Conservation (phyloP, 1,140 invertebrate genomes). For the Apis cerana region DNA sequence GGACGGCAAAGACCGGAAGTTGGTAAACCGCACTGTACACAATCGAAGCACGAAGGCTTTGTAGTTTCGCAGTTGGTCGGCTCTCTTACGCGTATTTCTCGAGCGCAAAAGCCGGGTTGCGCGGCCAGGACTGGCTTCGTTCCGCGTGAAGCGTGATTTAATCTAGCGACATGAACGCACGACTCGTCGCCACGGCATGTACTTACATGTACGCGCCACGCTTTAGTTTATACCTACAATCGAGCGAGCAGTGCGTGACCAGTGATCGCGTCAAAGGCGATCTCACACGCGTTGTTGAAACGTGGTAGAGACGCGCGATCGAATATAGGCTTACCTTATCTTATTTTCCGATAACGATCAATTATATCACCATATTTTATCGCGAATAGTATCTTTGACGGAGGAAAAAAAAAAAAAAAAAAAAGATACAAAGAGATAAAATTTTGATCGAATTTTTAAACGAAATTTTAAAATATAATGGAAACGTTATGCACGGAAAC, state of each 20-base stretch:
- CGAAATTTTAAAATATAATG: too few relatives aligned
- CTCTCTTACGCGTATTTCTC: constrained; percentile 53
- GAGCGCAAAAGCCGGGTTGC: constrained; percentile 35
- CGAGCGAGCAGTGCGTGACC: neutral
- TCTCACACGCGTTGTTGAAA: neutral
- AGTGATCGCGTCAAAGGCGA: constrained; percentile 23
- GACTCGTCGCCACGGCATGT: neutral
- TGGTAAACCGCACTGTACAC: constrained; percentile 56
- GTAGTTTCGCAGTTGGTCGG: constrained; percentile 41
- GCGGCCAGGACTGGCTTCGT: constrained; percentile 22
- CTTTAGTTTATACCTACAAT: neutral
- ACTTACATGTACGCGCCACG: neutral
- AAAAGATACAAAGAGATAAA: too few relatives aligned
- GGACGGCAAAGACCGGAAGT: constrained; percentile 41
- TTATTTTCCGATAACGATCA: neutral
- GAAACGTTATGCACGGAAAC: too few relatives aligned
- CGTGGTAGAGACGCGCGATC: neutral
- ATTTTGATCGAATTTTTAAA: too few relatives aligned
- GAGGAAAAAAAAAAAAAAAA: too few relatives aligned
- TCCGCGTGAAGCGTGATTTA: constrained; percentile 36
- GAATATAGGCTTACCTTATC: too few relatives aligned
- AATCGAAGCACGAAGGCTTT: constrained; percentile 42
- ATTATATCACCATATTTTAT: neutral
- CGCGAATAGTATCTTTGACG: neutral
- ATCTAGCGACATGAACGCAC: constrained; percentile 34